phyloP scores from a whole-genome alignment of 2,797 vertebrate species.

The Bovichtus diacanthus region DNA sequence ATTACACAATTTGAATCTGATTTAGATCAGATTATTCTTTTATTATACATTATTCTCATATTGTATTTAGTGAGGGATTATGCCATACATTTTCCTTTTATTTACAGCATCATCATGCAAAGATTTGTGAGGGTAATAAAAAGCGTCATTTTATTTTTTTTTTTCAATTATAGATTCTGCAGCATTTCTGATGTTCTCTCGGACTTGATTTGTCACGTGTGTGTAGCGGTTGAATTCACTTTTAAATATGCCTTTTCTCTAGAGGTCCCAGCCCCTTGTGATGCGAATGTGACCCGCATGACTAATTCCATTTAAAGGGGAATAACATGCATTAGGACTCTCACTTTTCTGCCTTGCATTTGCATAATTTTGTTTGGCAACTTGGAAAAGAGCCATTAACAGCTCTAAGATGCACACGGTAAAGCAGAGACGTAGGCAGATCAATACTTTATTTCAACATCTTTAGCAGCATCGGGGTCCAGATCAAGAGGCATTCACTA shows the following conservation, averaged over 20 bases:
- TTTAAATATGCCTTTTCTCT: constrained; percentile 82
- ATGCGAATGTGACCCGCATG: constrained; percentile 84
- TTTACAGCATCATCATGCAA: constrained; percentile 4
- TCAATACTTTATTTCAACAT: constrained; percentile 84
- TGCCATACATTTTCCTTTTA: neutral
- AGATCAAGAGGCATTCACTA: constrained; percentile 67
- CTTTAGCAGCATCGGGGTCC: constrained; percentile 61
- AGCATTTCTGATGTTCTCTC: constrained; percentile 41
- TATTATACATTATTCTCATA: too few relatives aligned
- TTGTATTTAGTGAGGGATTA: constrained; percentile 5
- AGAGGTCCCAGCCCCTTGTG: constrained; percentile 74
- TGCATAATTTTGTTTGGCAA: constrained; percentile 86
- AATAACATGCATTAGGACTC: constrained; percentile 79
- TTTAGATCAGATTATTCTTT: neutral
- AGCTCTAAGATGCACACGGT: constrained; percentile 63
- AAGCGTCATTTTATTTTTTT: constrained; percentile 1
- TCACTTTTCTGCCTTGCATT: constrained; percentile 74
- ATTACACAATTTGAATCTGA: neutral
- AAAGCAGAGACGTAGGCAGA: constrained; percentile 61
- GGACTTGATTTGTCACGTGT: constrained; percentile 53
- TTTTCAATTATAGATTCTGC: constrained; percentile 15
- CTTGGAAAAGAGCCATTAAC: constrained; percentile 82
- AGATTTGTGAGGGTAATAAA: neutral
- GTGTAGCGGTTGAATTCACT: constrained; percentile 73
- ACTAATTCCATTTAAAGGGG: constrained; percentile 84